Evolutionary conservation across 2,888 invertebrate genomes (phyloP).

Genomic region (Epirrita christyi): DNA sequence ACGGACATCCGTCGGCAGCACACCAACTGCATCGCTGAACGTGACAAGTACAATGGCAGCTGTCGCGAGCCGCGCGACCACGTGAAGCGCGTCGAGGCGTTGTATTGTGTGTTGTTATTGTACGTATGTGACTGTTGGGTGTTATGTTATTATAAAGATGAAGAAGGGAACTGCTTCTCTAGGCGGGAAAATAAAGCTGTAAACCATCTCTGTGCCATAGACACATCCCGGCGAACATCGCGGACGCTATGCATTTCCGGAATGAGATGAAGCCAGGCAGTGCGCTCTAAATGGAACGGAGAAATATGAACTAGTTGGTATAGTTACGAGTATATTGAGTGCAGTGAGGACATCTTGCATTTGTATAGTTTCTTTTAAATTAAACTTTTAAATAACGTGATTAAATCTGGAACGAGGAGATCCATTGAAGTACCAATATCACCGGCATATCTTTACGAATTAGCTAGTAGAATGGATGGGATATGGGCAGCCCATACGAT

Average conservation of each 20-base stretch:
- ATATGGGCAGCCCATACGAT: no score
- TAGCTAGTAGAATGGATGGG: no score
- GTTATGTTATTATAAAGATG: no score
- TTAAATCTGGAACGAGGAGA: no score
- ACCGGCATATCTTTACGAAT: no score
- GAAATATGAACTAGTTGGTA: slow-evolving; percentile 1
- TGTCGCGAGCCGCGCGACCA: slow-evolving; percentile 95
- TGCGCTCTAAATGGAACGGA: slow-evolving; percentile 16
- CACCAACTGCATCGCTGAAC: slow-evolving; percentile 89
- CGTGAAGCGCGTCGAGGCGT: slow-evolving; percentile 93
- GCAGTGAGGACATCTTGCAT: no score
- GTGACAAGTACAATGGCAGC: slow-evolving; percentile 93
- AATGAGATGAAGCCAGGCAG: slow-evolving; percentile 19
- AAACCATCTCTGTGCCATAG: neutral
- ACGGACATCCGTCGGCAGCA: slow-evolving; percentile 93
- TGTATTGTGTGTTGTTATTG: no score
- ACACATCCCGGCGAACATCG: slow-evolving; percentile 6
- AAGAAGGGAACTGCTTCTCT: neutral
- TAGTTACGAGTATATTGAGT: slow-evolving; percentile 4
- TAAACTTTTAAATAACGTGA: no score
- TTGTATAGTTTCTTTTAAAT: no score
- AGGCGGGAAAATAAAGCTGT: neutral
- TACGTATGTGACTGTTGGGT: no score
- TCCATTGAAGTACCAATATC: no score
- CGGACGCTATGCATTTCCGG: slow-evolving; percentile 24